These are phyloP conservation scores for Gandaritis pyraliata DNA, from an alignment of 2,888 invertebrate species.

Conservation along the genomic window DNA sequence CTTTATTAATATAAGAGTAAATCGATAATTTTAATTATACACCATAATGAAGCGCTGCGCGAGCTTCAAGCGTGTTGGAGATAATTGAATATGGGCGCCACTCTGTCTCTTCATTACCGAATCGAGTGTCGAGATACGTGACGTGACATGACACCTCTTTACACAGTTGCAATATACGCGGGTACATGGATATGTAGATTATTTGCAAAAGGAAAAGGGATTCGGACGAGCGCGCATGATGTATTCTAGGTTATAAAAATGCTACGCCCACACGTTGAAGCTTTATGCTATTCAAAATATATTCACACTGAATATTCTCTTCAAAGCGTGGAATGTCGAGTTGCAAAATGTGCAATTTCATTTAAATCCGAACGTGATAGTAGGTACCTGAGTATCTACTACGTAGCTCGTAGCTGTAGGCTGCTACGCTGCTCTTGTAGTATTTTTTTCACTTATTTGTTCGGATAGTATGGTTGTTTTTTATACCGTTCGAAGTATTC, in stretches of 20 bases:
- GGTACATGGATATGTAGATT: constrained; percentile 21
- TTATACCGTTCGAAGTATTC: not conserved
- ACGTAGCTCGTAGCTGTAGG: constrained; percentile 38
- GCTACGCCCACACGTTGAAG: constrained; percentile 18
- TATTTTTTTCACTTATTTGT: not conserved
- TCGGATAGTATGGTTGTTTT: not conserved
- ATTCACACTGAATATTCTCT: constrained; percentile 5
- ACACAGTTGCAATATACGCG: constrained; percentile 37
- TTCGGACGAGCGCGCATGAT: constrained; percentile 47
- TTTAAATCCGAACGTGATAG: constrained; percentile 9
- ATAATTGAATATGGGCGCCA: constrained; percentile 59
- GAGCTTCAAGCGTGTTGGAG: constrained; percentile 21
- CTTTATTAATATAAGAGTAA: not conserved
- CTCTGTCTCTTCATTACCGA: constrained; percentile 51
- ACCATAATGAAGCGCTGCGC: not conserved
- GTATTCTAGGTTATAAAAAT: constrained; percentile 30
- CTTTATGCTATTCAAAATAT: constrained; percentile 11
- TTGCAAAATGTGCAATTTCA: constrained; percentile 17
- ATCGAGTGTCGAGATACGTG: constrained; percentile 48
- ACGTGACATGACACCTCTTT: constrained; percentile 40
- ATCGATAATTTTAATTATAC: constrained; percentile 3
- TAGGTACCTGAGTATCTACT: constrained; percentile 33
- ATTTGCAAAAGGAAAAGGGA: constrained; percentile 44
- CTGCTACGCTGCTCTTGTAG: constrained; percentile 24
- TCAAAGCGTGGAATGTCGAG: constrained; percentile 8